Percentiles rank a stretch among this genome's conserved stretches.
These are phyloP conservation scores for Knipowitschia caucasica DNA, from an alignment of 2,797 vertebrate genomes.

Conservation along the genomic window DNA sequence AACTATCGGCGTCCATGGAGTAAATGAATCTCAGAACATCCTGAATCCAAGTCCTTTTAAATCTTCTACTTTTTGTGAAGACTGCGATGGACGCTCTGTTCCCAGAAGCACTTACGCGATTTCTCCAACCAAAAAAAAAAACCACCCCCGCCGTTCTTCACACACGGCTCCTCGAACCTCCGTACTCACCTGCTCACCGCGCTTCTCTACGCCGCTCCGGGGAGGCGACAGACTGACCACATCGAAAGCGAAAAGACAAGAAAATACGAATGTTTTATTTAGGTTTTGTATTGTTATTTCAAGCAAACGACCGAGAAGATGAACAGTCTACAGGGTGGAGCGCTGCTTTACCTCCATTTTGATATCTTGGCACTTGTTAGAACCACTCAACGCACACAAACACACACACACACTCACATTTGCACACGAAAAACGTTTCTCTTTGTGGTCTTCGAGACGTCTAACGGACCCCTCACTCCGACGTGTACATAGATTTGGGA, in stretches of 20 bases:
- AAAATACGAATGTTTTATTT: constrained; percentile 58
- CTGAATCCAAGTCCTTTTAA: too few relatives aligned
- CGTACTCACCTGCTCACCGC: constrained; percentile 23
- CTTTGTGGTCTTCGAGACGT: constrained; percentile 47
- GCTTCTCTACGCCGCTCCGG: constrained; percentile 41
- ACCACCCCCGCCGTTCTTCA: not conserved
- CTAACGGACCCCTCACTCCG: constrained; percentile 23
- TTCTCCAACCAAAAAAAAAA: too few relatives aligned
- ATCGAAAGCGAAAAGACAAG: constrained; percentile 63
- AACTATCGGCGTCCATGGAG: too few relatives aligned
- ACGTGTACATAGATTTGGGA: constrained; percentile 71
- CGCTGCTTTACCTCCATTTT: constrained; percentile 59
- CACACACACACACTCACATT: constrained; percentile 4
- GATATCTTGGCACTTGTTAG: constrained; percentile 58
- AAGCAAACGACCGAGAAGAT: constrained; percentile 70
- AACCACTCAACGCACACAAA: constrained; percentile 53
- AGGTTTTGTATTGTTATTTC: constrained; percentile 34
- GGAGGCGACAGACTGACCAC: constrained; percentile 63
- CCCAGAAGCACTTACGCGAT: too few relatives aligned
- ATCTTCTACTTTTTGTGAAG: too few relatives aligned
- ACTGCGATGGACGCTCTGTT: too few relatives aligned
- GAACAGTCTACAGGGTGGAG: constrained; percentile 78
- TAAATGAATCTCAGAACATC: too few relatives aligned
- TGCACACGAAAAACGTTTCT: constrained; percentile 30
- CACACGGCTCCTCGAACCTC: not conserved